Evolutionary conservation across 2,888 invertebrate genomes (phyloP), one percentile per base, ranked within the genome.

Genomic region (Tupiocoris notatus): DNA sequence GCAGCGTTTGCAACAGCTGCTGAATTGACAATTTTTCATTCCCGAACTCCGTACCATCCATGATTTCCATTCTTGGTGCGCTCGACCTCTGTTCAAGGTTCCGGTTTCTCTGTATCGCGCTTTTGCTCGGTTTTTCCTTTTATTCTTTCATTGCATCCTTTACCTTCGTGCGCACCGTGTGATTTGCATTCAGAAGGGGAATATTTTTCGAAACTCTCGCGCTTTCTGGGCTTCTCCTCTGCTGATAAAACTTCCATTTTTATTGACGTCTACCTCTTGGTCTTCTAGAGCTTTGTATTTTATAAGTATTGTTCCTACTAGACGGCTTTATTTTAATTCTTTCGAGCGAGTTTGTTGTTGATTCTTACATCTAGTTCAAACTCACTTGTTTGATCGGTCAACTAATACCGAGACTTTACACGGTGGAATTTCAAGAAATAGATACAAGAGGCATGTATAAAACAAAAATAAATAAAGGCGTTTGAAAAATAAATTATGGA

Each of bases 211-310:
- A 39, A 39, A 39, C 39, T 39, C 39, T 39, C 39, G 39, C 39
- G 39, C 39, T 12, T 7, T 39, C 39, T 39, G 39, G 39, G 12
- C 23, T 67, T 57, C 57, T 16, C 21, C 54, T 12, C 23, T 56
- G 2, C 22, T 21, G 56, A 67, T 67, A 67, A 67, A 67, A 67
- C 67, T 57, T 67, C 54, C 67, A 67, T 67, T 67, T 67, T 67
- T 67, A 67, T 67, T 67, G 67, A 67, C 67, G 56, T 56, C 22
- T 65, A 21, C 65, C n/a, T n/a, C n/a, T n/a, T n/a, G n/a, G n/a
- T n/a, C n/a, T n/a, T n/a, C n/a, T n/a, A n/a, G n/a, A n/a, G n/a
- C n/a, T n/a, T n/a, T n/a, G n/a, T n/a, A n/a, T n/a, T n/a, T n/a
- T n/a, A n/a, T n/a, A n/a, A n/a, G n/a, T n/a, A n/a, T n/a, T n/a